Percentiles rank a stretch among this genome's conserved stretches.
phyloP scores from a whole-genome alignment of 2,888 invertebrate genomes.

The Danaus chrysippus region DNA sequence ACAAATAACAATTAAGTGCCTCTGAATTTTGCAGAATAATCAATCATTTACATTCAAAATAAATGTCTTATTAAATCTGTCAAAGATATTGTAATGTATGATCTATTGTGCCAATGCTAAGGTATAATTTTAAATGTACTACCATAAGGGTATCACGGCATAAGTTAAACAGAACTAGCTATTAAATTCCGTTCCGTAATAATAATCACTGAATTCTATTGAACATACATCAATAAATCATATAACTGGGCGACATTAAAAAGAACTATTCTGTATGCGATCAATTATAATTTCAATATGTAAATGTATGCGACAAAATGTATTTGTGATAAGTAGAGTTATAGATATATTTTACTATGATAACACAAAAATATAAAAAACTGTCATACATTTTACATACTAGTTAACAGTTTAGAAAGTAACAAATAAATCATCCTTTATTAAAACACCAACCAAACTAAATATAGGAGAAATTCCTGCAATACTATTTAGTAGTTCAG shows the following conservation, averaged over 20 bases:
- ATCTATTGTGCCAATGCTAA: not conserved
- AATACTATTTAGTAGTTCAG: too few species aligned
- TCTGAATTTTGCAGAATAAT: slow-evolving; percentile 1
- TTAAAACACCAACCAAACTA: too few species aligned
- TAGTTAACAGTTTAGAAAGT: too few species aligned
- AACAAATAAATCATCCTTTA: too few species aligned
- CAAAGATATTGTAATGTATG: not conserved
- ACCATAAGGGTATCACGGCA: not conserved
- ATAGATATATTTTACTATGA: too few species aligned
- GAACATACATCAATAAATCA: slow-evolving; percentile 3
- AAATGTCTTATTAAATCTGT: not conserved
- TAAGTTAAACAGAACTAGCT: not conserved
- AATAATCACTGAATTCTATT: slow-evolving; percentile 5
- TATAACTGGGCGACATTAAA: not conserved
- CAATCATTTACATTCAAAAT: slow-evolving; percentile 2
- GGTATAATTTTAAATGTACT: not conserved
- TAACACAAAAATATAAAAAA: too few species aligned
- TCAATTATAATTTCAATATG: too few species aligned
- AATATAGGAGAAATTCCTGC: too few species aligned
- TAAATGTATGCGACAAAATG: too few species aligned
- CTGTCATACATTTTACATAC: too few species aligned
- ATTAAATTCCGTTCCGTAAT: not conserved
- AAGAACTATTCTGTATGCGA: not conserved
- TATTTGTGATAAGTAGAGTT: too few species aligned
- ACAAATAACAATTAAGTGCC: slow-evolving; percentile 2